Evolutionary conservation across 2,888 invertebrate species (phyloP).

Genomic region (Andricus quercusramuli): DNA sequence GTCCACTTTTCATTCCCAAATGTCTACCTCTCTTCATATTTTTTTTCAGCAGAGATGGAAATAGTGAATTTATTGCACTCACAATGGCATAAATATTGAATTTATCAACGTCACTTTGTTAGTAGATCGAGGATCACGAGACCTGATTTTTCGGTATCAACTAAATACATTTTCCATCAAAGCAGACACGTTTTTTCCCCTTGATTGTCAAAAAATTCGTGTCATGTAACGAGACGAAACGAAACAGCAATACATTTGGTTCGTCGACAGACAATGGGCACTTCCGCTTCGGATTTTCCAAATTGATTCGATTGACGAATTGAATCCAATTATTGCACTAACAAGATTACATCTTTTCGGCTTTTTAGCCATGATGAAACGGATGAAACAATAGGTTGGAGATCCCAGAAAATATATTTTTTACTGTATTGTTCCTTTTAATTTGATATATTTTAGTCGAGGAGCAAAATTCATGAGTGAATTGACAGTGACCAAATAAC

Average conservation of each 20-base stretch:
- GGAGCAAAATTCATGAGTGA: background rate
- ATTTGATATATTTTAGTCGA: background rate
- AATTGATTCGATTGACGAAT: conserved; percentile 15
- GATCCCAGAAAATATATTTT: background rate
- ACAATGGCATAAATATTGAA: conserved; percentile 11
- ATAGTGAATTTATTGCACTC: background rate
- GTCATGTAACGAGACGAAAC: conserved; percentile 22
- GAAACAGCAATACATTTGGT: background rate
- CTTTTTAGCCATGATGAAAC: conserved; percentile 1
- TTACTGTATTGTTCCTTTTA: background rate
- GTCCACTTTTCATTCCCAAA: too few species aligned
- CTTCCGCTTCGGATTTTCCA: background rate
- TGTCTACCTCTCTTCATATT: background rate
- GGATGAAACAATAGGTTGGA: background rate
- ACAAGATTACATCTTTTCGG: conserved; percentile 9
- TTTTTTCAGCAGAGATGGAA: background rate
- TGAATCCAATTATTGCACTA: conserved; percentile 17
- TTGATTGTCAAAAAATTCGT: conserved; percentile 21
- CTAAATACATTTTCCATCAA: conserved; percentile 16
- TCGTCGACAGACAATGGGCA: background rate
- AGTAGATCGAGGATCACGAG: background rate
- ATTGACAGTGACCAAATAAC: too few species aligned
- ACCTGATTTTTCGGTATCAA: background rate
- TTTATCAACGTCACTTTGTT: background rate
- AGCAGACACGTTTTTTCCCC: background rate